Base-by-base conservation (phyloP, 2,888 invertebrate genomes). In the Lutraria lutraria region DNA sequence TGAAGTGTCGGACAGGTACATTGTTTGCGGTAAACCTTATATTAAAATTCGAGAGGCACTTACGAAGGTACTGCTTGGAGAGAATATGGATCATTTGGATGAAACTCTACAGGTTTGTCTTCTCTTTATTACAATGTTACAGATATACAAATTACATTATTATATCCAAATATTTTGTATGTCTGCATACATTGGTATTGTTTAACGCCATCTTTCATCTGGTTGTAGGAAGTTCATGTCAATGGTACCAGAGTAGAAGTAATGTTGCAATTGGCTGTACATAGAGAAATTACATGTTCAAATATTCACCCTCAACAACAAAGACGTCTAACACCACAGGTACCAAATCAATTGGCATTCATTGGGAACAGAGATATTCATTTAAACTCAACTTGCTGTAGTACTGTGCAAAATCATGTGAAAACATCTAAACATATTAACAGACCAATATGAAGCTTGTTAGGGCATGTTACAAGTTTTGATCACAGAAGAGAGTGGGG, bases 251-350 rank as follows among this genome's bases (percentile, higher is more conserved):
- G 90, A 79, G 85, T 88, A 16, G 93, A 93, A 60, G 80, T 85
- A 25, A 63, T 91, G 81, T 82, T 93, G 15, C 86, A 92, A 52
- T 86, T 95, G 63, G 94, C 95, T 4, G 29, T 95, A 4, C 93
- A 94, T 84, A 92, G 94, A 60, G 95, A 95, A 80, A 86, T 95
- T 16, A 93, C 94, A 29, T 91, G 94, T 91, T 90, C 90, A 12
- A 83, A 88, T 54, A 89, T 89, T n/a, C 43, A 43, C 43, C 43
- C 43, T 43, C 79, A 85, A 29, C 53, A 88, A n/a, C 88, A 90
- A 60, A 89, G 88, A 56, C 90, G 83, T 81, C 82, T 90, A 15
- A 88, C 83, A 60, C 82, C 87, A 86, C 82, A 89, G 88, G 92
- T 92, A 76, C 21, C 0, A 53, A 21, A 81, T n/a, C 0, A 21